phyloP scores from a whole-genome alignment of 2,113 vertebrate species.

The Scopus umbretta region DNA sequence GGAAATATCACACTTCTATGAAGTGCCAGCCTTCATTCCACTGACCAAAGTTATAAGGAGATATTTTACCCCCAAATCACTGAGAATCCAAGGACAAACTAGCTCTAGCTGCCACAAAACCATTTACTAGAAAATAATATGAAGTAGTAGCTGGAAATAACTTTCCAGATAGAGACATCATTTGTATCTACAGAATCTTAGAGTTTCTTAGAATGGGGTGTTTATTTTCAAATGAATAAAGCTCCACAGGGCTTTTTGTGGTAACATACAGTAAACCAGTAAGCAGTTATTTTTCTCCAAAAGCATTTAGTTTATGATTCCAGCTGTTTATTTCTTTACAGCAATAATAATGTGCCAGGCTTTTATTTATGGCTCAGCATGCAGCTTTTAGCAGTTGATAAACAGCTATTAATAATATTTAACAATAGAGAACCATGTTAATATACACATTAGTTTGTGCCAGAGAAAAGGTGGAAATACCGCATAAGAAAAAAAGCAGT shows the following conservation, averaged over 20 bases:
- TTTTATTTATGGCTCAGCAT: conserved; percentile 17
- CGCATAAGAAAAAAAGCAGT: background rate
- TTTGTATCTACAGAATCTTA: background rate
- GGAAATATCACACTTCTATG: background rate
- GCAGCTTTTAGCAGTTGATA: conserved; percentile 21
- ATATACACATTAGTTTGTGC: background rate
- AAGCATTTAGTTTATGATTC: background rate
- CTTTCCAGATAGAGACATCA: background rate
- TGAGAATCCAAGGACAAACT: background rate
- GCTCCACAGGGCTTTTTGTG: background rate
- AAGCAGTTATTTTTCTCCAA: background rate
- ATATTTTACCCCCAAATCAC: background rate
- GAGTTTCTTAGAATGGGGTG: background rate
- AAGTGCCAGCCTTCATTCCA: background rate
- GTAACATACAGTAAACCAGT: background rate
- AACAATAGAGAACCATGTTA: background rate
- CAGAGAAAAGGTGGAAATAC: background rate
- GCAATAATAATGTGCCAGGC: background rate
- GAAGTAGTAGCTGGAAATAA: background rate
- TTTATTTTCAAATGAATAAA: conserved; percentile 26
- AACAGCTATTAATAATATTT: conserved; percentile 32
- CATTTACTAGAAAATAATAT: background rate
- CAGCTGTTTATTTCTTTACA: conserved; percentile 29
- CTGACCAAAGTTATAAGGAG: background rate
- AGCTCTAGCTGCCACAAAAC: background rate